Percentiles rank a stretch among this genome's conserved stretches.
phyloP scores from a whole-genome alignment of 1,140 invertebrate species.

The Lamellibrachia luymesi region DNA sequence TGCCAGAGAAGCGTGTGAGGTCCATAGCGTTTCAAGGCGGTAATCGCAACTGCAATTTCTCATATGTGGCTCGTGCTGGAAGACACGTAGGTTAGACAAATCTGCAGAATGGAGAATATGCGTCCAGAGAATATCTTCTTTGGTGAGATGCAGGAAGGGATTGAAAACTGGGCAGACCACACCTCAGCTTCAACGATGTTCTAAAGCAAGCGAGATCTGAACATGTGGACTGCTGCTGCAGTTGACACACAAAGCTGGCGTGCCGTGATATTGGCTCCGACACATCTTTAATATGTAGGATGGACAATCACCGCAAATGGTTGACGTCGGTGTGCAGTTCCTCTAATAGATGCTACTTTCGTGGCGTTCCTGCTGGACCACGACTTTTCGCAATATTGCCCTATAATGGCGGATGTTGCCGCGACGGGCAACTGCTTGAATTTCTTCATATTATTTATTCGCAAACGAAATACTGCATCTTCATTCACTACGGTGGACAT shows the following conservation, averaged over 20 bases:
- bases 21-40: neutral
- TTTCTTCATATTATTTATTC: neutral
- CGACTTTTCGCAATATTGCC: neutral
- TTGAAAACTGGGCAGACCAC: too few species aligned
- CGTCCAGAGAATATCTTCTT: too few species aligned
- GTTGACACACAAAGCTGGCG: too few species aligned
- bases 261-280: too few species aligned
- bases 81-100: neutral
- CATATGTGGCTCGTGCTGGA: neutral
- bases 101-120: too few species aligned
- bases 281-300: neutral
- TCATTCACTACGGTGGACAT: too few species aligned
- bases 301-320: neutral
- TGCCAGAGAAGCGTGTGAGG: neutral
- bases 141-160: too few species aligned
- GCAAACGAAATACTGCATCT: too few species aligned
- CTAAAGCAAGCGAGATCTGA: too few species aligned
- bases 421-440: neutral
- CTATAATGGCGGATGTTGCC: neutral
- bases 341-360: neutral
- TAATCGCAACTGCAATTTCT: neutral
- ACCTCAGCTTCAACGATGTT: too few species aligned
- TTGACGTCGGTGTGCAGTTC: neutral
- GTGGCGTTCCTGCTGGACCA: neutral
- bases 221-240: too few species aligned